Evolutionary conservation across 1,140 invertebrate species (phyloP).

Genomic region (Drosophila takahashii): DNA sequence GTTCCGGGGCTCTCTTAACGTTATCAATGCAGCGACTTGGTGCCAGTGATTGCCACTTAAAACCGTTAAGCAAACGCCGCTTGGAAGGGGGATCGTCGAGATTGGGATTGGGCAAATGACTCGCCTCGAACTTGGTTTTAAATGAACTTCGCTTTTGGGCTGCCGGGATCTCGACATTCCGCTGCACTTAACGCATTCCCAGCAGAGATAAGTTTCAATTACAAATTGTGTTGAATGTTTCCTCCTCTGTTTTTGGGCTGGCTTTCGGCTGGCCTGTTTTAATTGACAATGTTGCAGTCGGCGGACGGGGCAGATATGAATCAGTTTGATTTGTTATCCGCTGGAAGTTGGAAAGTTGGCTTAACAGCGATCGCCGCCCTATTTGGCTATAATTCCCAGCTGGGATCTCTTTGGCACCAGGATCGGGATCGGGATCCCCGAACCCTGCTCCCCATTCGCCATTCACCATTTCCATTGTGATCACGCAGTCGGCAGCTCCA

Average conservation of each 20-base stretch:
- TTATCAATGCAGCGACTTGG: slow-evolving; percentile 71
- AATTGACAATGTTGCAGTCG: slow-evolving; percentile 65
- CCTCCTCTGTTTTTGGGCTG: slow-evolving; percentile 14
- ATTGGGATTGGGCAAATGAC: slow-evolving; percentile 51
- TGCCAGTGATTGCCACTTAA: slow-evolving; percentile 81
- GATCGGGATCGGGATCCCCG: neutral
- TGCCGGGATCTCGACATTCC: slow-evolving; percentile 50
- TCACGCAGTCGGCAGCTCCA: slow-evolving; percentile 25
- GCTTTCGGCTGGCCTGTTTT: slow-evolving; percentile 34
- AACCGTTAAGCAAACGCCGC: slow-evolving; percentile 80
- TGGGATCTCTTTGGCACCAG: slow-evolving; percentile 12
- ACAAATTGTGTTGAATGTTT: slow-evolving; percentile 76
- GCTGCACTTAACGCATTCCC: slow-evolving; percentile 77
- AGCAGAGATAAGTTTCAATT: slow-evolving; percentile 76
- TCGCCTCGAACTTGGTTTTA: slow-evolving; percentile 45
- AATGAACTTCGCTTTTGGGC: slow-evolving; percentile 59
- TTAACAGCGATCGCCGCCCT: slow-evolving; percentile 11
- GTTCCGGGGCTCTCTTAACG: slow-evolving; percentile 45
- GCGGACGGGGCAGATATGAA: slow-evolving; percentile 50
- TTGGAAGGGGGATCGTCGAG: neutral
- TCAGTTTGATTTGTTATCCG: slow-evolving; percentile 57
- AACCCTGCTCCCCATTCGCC: neutral
- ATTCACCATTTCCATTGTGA: slow-evolving; percentile 23
- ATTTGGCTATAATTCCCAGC: slow-evolving; percentile 55
- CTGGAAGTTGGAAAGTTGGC: slow-evolving; percentile 11